Base-by-base conservation (phyloP, 1,140 invertebrate species). In the Scylla paramamosain region DNA sequence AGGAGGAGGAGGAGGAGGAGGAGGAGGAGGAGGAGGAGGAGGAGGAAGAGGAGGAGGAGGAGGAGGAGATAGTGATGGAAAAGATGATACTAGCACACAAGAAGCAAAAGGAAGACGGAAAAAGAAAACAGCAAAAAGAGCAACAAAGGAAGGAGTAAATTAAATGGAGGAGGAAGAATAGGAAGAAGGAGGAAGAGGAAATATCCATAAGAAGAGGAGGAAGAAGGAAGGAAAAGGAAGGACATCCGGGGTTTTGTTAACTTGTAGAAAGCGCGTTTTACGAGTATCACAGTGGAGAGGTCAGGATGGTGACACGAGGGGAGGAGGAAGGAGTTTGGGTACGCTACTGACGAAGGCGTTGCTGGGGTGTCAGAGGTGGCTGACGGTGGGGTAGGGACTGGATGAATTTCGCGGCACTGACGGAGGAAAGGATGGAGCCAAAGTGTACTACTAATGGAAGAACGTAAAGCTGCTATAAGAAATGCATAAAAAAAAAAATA, bases 171-270 rank as follows among this genome's bases (percentile, higher is more conserved):
- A n/a, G 6, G 67, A n/a, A n/a, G 20, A 77, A 20, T 25, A 77
- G 25, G 67, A 77, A 25, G 59, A 67, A n/a, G 67, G 25, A 77
- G 25, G 10, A 59, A 59, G 16, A 59, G 16, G 16, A 59, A 59
- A 20, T 39, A 39, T 39, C 6, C 39, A 8, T 12, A 59, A 12
- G 52, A 16, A 20, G 52, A 59, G 52, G 52, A 59, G 52, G 52
- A 59, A n/a, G 20, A 77, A n/a, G 67, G 67, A 77, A 59, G 10
- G 25, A 77, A n/a, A 25, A 77, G 67, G 67, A 77, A 77, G 67
- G 67, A 77, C n/a, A 77, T 77, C 67, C 67, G 67, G 67, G 67
- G 25, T n/a, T 77, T 77, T 77, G 67, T 77, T 77, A 77, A n/a
- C 20, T 7, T 25, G 67, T 77, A 77, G 67, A 77, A 77, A 77